Conservation (phyloP, 2,113 vertebrate genomes). For the Laterallus jamaicensis region DNA sequence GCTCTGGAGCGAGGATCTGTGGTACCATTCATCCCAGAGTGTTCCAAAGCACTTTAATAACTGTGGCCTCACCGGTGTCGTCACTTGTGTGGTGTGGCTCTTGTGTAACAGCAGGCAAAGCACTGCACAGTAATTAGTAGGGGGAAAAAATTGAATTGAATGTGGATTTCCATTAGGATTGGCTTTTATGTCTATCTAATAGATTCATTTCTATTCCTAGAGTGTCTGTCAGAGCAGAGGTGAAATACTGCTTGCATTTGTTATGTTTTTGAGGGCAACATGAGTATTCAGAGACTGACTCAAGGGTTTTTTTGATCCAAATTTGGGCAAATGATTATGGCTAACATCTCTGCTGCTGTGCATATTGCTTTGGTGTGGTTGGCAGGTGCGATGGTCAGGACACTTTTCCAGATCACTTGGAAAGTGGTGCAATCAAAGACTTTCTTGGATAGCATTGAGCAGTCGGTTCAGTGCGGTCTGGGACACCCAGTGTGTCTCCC, state of each 20-base stretch:
- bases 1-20: neutral
- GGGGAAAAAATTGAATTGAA: neutral
- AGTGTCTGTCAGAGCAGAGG: neutral
- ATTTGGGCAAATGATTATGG: neutral
- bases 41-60: neutral
- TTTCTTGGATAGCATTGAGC: neutral
- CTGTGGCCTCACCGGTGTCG: neutral
- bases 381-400: neutral
- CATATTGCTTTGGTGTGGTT: neutral
- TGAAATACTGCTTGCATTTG: neutral
- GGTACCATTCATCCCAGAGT: neutral
- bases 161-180: neutral
- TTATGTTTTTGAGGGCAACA: neutral
- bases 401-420: neutral
- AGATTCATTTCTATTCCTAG: neutral
- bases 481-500: neutral
- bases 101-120: neutral
- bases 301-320: neutral
- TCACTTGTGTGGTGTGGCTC: neutral
- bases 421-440: neutral
- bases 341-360: neutral
- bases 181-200: neutral
- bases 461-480: neutral
- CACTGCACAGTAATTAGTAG: neutral
- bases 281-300: neutral